Base-by-base conservation (phyloP, 2,113 vertebrate species). In the Tyto alba region DNA sequence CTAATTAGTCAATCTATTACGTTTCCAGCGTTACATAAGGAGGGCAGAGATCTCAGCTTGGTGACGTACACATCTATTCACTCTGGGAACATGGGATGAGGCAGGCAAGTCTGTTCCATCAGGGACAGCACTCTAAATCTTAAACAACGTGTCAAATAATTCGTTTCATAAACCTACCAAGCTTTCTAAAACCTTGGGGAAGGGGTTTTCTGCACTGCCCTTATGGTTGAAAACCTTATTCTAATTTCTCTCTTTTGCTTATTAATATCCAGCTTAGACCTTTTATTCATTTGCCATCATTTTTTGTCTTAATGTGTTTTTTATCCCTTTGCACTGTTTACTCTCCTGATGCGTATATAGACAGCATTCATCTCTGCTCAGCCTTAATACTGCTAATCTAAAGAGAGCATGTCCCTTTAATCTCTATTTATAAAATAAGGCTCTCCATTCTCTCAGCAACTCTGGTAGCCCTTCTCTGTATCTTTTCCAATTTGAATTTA, bases 151-250 rank as follows among this genome's bases (percentile, higher is more conserved):
- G 15, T 32, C 48, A 78, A 75, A n/a, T 47, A 86, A 67, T 66
- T 85, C 17, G 15, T 92, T 67, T 72, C 56, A 72, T 25, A 93
- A 82, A 71, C 16, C 25, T 53, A 32, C 7, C 34, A 62, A 74
- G 45, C 34, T 57, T 66, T n/a, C 16, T 26, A 60, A 85, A 81
- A 48, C 16, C 12, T 48, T 38, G 20, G 40, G 60, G 10, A 56
- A 59, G 7, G 11, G 7, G 1, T 29, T 57, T 85, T 43, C 16
- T 0, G 0, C 20, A 21, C 52, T 50, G 4, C 16, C 18, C 14
- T 38, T 38, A 13, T 26, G 34, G 6, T 8, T 85, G 38, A 85
- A 88, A 71, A 55, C 1, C 25, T 72, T n/a, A 41, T 57, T 32
- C 32, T 72, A 45, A 50, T 50, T 69, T 88, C n/a, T 89, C 10